These are phyloP conservation scores for Bursaphelenchus okinawaensis DNA, from an alignment of 2,888 invertebrate genomes.

Conservation along the genomic window DNA sequence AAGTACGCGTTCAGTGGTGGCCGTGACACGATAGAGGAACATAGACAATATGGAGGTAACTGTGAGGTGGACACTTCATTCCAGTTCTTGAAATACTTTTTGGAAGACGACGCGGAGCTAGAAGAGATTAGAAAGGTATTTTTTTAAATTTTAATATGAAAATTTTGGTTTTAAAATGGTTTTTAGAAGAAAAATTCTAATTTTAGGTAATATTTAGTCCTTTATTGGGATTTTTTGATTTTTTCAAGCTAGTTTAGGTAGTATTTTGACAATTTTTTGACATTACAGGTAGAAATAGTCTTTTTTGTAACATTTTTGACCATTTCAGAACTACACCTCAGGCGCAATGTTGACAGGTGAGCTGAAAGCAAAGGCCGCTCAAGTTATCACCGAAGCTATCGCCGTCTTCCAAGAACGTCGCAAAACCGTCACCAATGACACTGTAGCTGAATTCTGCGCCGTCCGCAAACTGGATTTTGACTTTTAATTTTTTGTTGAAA, in stretches of 20 bases:
- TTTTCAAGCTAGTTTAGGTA: background rate
- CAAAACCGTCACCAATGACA: constrained; percentile 76
- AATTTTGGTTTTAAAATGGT: too few relatives aligned
- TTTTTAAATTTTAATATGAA: constrained; percentile 14
- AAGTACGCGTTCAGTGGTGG: constrained; percentile 98
- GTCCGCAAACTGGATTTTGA: constrained; percentile 67
- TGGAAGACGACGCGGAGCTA: constrained; percentile 82
- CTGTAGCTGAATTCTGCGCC: constrained; percentile 76
- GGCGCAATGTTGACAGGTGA: constrained; percentile 89
- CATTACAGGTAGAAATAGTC: background rate
- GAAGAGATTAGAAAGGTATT: constrained; percentile 69
- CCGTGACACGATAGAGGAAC: constrained; percentile 84
- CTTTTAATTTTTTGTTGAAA: constrained; percentile 21
- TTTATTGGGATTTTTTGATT: background rate
- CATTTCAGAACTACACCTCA: constrained; percentile 71
- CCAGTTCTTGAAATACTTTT: constrained; percentile 87
- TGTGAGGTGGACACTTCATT: constrained; percentile 90
- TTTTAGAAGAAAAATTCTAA: background rate
- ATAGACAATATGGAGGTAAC: constrained; percentile 76
- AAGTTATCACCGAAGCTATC: constrained; percentile 70
- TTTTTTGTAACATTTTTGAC: constrained; percentile 1
- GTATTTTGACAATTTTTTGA: background rate
- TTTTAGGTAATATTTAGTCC: constrained; percentile 2
- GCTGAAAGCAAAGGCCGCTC: constrained; percentile 83
- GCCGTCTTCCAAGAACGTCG: constrained; percentile 76